A percentile compares a stretch with the other conserved stretches of the same genome.
Evolutionary conservation across 2,113 vertebrate genomes (phyloP).

Genomic region (Callorhinus ursinus): DNA sequence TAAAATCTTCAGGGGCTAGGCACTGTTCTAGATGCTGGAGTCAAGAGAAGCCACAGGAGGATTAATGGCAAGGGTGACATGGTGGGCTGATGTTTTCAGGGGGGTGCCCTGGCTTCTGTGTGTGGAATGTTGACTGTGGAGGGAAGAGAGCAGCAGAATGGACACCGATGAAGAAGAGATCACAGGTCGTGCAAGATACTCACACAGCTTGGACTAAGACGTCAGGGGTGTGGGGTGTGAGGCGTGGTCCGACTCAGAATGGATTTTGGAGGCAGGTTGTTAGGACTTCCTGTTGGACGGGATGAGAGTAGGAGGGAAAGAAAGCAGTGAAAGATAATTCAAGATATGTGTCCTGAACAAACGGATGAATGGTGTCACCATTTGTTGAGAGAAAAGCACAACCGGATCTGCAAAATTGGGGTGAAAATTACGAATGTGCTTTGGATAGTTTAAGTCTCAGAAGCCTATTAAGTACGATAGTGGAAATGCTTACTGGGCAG

Average conservation of each 20-base stretch:
- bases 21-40: neutral
- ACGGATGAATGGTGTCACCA: neutral
- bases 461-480: neutral
- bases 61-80: fast-evolving
- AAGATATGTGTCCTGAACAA: neutral
- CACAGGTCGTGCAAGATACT: neutral
- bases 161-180: neutral
- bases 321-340: neutral
- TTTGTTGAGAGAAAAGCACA: too few species aligned
- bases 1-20: neutral
- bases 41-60: neutral
- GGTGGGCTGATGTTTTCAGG: neutral
- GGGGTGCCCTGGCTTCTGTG: neutral
- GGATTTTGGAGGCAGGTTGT: neutral
- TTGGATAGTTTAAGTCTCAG: neutral
- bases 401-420: neutral
- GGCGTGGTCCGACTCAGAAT: neutral
- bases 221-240: neutral
- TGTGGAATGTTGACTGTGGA: neutral
- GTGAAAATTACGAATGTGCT: neutral
- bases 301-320: neutral
- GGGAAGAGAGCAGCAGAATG: neutral
- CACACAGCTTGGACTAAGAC: neutral
- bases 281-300: neutral
- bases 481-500: neutral